Percentiles rank a stretch among this genome's conserved stretches.
phyloP scores from a whole-genome alignment of 1,140 invertebrate species.

The Metopolophium dirhodum region DNA sequence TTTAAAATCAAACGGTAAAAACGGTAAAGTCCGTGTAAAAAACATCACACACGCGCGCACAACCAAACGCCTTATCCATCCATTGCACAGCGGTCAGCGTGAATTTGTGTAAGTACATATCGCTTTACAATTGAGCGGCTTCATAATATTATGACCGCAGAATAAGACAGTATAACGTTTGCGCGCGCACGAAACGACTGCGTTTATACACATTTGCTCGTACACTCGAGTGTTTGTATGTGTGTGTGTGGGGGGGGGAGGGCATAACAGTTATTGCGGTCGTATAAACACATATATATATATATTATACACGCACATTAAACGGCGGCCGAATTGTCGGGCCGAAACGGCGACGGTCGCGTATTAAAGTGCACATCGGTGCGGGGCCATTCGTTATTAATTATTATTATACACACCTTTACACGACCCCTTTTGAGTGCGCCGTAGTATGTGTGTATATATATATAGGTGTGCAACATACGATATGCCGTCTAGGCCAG shows the following conservation, averaged over 20 bases:
- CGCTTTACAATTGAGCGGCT: not conserved
- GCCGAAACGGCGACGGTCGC: not conserved
- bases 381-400: not conserved
- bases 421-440: not conserved
- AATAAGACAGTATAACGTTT: not conserved
- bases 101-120: not conserved
- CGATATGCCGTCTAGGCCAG: not conserved
- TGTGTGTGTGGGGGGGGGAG: not conserved
- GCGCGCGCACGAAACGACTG: not conserved
- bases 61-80: not conserved
- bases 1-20: not conserved
- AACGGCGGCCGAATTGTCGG: not conserved
- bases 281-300: not conserved
- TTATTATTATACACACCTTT: conserved; percentile 17
- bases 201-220: not conserved
- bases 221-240: not conserved
- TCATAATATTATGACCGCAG: too few relatives aligned
- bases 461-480: not conserved
- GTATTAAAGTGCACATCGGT: not conserved
- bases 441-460: not conserved
- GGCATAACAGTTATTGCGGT: not conserved
- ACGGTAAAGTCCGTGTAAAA: too few relatives aligned
- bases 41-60: not conserved
- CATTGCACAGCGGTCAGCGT: not conserved
- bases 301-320: not conserved